phyloP scores from a whole-genome alignment of 2,113 vertebrate species.

The Cercopithecus mona region DNA sequence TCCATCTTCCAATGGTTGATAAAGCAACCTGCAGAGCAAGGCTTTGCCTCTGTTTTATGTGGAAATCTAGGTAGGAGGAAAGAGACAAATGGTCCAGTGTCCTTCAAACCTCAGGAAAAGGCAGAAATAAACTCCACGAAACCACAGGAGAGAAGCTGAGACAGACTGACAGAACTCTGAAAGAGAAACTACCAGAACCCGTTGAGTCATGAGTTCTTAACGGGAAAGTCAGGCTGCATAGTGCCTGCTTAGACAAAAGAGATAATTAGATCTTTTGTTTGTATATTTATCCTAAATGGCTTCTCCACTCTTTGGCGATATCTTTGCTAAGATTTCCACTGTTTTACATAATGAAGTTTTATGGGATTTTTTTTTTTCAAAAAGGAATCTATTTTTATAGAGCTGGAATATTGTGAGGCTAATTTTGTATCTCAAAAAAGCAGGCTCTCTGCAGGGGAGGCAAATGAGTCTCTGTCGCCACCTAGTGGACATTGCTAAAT shows the following conservation, averaged over 20 bases:
- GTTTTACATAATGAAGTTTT: background rate
- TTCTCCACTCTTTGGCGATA: background rate
- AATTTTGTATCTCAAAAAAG: background rate
- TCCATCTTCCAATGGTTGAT: background rate
- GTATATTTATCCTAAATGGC: background rate
- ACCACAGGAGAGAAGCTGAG: background rate
- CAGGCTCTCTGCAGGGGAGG: background rate
- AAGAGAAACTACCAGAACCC: background rate
- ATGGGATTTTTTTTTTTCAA: background rate
- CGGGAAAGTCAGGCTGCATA: background rate
- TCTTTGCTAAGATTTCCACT: background rate
- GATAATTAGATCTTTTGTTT: background rate
- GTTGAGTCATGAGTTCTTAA: background rate
- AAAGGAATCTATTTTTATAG: background rate
- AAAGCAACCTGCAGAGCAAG: background rate
- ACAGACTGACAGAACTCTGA: background rate
- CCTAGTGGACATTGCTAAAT: constrained; percentile 38
- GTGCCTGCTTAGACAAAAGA: background rate
- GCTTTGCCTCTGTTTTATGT: background rate
- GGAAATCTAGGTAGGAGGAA: background rate
- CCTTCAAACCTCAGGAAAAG: background rate
- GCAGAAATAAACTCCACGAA: background rate
- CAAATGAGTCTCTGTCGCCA: constrained; percentile 56
- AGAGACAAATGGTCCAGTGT: background rate
- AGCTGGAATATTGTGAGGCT: background rate